Base-by-base conservation (phyloP, 1,140 invertebrate species). In the Drosophila parabipectinata region DNA sequence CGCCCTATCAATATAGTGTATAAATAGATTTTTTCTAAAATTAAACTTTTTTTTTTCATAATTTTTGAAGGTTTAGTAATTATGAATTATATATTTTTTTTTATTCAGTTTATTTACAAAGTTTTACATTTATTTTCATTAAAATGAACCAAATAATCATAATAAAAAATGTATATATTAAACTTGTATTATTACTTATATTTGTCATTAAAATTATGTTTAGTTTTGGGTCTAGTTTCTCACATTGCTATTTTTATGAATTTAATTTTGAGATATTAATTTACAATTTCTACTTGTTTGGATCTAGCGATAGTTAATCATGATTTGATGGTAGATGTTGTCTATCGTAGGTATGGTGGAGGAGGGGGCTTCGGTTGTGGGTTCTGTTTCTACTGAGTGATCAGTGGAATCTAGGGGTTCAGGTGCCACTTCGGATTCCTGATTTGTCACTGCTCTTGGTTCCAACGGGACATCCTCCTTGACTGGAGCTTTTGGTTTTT, bases 281-380 rank as follows among this genome's bases (percentile, higher is more conserved):
- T 7, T 8, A 21, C 1, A 9, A 6, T 1, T 10, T 34, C 14
- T 10, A 24, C 12, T 4, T 15, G 24, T 9, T 9, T 21, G 0
- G 1, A 2, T 3, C 39, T 55, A 69, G 26, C 52, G 63, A 32
- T 69, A 69, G 45, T 69, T 64, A 50, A 69, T 88, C 74, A 88
- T 72, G 5, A 87, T 75, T 12, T 82, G 78, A 45, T 66, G 72
- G 45, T 87, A 87, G 9, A 87, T 88, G 47, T 64, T 82, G 24
- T 87, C 82, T 52, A 87, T 78, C n/a, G 83, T 72, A 37, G 83
- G 77, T 78, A 87, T 78, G 32, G 37, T 39, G 3, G 72, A n/a
- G 5, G 52, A 9, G 18, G 62, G 4, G 0, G 72, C 5, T 18
- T 68, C 44, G 0, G 44, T 7, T 1, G 44, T 50, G 24, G 28